Percentiles rank a stretch among this genome's conserved stretches.
phyloP scores from a whole-genome alignment of 2,113 vertebrate genomes.

The Percina caprodes region DNA sequence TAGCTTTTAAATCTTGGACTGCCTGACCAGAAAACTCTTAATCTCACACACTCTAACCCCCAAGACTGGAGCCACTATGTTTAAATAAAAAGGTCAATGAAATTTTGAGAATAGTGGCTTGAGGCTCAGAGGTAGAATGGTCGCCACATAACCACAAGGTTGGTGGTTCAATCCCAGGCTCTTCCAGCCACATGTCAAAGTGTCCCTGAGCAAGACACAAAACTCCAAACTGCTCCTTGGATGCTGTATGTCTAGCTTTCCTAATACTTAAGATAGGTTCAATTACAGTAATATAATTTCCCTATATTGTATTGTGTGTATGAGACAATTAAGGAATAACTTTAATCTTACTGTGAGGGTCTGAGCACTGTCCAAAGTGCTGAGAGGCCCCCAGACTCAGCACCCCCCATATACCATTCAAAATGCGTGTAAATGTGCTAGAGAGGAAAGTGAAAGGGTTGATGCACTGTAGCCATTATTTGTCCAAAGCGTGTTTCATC shows the following conservation, averaged over 20 bases:
- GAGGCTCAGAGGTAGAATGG: no score
- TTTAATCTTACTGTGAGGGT: neutral
- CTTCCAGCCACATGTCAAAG: no score
- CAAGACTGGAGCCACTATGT: neutral
- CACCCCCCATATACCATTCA: neutral
- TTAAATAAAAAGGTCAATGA: neutral
- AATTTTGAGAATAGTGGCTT: no score
- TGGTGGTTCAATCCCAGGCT: no score
- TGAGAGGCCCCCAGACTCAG: conserved; percentile 23
- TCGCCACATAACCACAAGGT: no score
- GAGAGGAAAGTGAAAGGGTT: neutral
- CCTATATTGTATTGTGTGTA: no score
- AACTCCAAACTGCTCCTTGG: no score
- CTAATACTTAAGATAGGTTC: no score
- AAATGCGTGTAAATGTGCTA: neutral
- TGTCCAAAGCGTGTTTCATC: conserved; percentile 26
- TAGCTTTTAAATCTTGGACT: neutral
- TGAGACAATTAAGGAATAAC: neutral
- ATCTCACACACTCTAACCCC: neutral
- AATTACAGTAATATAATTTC: no score
- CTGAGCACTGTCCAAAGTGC: conserved; percentile 28
- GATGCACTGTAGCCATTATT: neutral
- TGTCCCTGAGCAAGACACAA: no score
- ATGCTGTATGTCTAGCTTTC: no score
- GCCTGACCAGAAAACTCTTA: conserved; percentile 1